Evolutionary conservation across 1,140 invertebrate species (phyloP).

Genomic region (Gryllus bimaculatus): DNA sequence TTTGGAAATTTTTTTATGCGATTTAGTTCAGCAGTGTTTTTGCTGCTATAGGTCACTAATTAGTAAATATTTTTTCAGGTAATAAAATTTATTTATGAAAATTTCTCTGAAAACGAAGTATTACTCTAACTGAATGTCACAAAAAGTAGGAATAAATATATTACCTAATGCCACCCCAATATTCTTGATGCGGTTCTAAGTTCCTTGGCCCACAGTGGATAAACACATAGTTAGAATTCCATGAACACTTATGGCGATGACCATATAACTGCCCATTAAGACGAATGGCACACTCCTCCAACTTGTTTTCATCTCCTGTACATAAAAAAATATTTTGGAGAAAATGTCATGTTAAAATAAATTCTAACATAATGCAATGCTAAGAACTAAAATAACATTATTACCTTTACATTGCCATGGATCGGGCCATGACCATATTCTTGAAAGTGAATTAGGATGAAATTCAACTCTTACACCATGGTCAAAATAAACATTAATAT

Average conservation of each 20-base stretch:
- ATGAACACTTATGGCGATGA: constrained; percentile 71
- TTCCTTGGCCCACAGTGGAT: constrained; percentile 80
- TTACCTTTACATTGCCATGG: constrained; percentile 65
- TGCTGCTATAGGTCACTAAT: no score
- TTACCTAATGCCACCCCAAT: constrained; percentile 87
- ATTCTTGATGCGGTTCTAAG: constrained; percentile 55
- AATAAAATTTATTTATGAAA: no score
- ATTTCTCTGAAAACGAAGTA: no score
- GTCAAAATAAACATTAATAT: constrained; percentile 77
- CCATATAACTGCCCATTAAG: constrained; percentile 83
- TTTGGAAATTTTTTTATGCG: no score
- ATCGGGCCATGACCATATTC: constrained; percentile 92
- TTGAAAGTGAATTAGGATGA: constrained; percentile 67
- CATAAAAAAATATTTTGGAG: constrained; percentile 20
- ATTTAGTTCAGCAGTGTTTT: no score
- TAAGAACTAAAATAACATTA: constrained; percentile 25
- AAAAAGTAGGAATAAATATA: not conserved
- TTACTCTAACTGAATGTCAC: no score
- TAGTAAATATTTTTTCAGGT: no score
- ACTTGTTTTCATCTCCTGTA: constrained; percentile 68
- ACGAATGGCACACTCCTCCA: constrained; percentile 81
- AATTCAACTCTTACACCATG: constrained; percentile 71
- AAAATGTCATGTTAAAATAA: not conserved
- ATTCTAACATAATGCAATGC: not conserved
- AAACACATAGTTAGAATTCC: constrained; percentile 87